Conservation (phyloP, 2,113 vertebrate species). For the Chaetops frenatus region DNA sequence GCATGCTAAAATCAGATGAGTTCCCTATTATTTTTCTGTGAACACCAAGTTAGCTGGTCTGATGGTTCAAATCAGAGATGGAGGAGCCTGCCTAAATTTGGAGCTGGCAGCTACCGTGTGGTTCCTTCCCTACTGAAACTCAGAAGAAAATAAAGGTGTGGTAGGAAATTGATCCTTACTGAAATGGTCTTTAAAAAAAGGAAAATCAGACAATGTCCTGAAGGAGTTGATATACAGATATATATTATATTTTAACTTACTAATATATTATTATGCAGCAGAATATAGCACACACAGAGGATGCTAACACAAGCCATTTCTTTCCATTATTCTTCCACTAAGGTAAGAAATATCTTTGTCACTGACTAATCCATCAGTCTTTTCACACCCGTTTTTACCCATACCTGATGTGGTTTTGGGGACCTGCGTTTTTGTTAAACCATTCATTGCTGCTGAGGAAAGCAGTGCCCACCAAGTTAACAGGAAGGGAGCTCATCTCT, state of each 20-base stretch:
- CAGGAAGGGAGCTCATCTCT: not conserved
- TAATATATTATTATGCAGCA: not conserved
- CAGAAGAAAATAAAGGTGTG: not conserved
- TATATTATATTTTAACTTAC: not conserved
- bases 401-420: rapidly evolving
- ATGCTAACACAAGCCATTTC: not conserved
- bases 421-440: not conserved
- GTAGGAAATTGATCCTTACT: not conserved
- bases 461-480: not conserved
- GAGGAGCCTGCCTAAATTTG: not conserved
- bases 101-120: not conserved
- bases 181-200: not conserved
- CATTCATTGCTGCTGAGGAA: not conserved
- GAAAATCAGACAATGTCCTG: not conserved
- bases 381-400: not conserved
- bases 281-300: not conserved
- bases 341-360: not conserved
- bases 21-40: not conserved
- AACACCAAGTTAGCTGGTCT: not conserved
- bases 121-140: not conserved
- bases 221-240: not conserved
- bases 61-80: not conserved
- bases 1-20: not conserved
- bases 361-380: not conserved
- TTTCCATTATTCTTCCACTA: not conserved